Evolutionary conservation across 2,888 invertebrate genomes (phyloP).

Genomic region (Rotaria macrura): DNA sequence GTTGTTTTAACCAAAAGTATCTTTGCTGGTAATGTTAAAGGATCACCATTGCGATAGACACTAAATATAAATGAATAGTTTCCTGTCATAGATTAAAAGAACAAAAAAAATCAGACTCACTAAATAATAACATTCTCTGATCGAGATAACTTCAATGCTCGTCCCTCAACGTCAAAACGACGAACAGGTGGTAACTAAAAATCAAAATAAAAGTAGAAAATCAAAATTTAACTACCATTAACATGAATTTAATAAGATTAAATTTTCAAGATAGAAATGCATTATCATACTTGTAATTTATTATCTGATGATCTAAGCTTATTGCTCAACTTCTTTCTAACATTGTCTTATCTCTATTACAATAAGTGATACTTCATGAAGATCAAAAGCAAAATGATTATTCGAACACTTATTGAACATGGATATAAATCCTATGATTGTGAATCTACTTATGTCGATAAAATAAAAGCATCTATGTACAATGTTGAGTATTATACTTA

Average conservation of each 20-base stretch:
- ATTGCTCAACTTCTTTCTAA: background rate
- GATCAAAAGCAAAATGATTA: background rate
- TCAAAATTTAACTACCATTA: background rate
- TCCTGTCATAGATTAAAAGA: background rate
- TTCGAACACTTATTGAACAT: background rate
- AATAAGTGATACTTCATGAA: background rate
- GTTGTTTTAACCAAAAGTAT: conserved; percentile 26
- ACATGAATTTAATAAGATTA: background rate
- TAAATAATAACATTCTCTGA: conserved; percentile 21
- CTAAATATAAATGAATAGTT: background rate
- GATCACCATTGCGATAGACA: conserved; percentile 33
- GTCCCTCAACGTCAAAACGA: background rate
- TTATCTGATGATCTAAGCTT: background rate
- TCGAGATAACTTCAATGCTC: background rate
- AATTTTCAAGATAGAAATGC: background rate
- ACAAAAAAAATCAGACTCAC: background rate
- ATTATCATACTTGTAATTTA: background rate
- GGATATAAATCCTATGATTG: background rate
- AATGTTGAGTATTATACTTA: background rate
- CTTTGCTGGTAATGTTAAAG: conserved; percentile 27
- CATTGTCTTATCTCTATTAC: background rate
- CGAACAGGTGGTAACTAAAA: background rate
- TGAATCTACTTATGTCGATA: background rate
- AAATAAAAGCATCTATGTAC: background rate
- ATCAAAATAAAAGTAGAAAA: background rate